These are phyloP conservation scores for Pseudolycoriella hygida DNA, from an alignment of 2,888 invertebrate species.

Conservation along the genomic window DNA sequence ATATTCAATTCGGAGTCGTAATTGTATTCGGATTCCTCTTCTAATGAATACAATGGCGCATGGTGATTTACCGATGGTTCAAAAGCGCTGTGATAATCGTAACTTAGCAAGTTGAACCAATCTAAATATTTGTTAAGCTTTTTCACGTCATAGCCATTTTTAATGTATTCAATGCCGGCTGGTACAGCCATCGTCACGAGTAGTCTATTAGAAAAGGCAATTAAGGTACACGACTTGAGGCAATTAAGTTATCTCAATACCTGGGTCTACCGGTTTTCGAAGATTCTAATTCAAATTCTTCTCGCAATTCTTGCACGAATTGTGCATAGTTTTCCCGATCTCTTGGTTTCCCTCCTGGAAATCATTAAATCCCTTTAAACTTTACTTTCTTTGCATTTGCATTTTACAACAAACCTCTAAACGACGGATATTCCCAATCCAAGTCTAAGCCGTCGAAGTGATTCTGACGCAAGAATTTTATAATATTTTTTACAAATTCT, in stretches of 20 bases:
- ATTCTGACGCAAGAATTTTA: constrained; percentile 77
- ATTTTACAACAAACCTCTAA: constrained; percentile 12
- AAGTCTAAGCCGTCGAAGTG: constrained; percentile 86
- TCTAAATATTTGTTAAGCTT: constrained; percentile 75
- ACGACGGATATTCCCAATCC: constrained; percentile 55
- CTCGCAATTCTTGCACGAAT: constrained; percentile 72
- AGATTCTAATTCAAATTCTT: constrained; percentile 76
- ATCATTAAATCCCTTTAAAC: no score
- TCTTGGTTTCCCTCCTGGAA: constrained; percentile 48
- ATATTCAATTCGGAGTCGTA: constrained; percentile 75
- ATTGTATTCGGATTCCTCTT: constrained; percentile 74
- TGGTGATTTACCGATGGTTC: constrained; percentile 86
- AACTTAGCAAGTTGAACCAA: constrained; percentile 81
- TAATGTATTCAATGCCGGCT: constrained; percentile 81
- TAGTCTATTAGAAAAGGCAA: constrained; percentile 29
- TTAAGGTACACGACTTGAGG: no score
- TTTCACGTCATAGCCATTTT: constrained; percentile 83
- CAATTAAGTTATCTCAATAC: constrained; percentile 2
- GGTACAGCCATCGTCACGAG: constrained; percentile 87
- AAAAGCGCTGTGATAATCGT: constrained; percentile 85
- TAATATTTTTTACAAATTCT: constrained; percentile 64
- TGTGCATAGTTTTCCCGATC: constrained; percentile 78
- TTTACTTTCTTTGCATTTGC: background rate
- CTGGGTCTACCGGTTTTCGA: constrained; percentile 62
- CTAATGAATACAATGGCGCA: constrained; percentile 63